Conservation (phyloP, 30 jellyfish, hydroid and myxozoan genomes). For the Aurelia sp. region DNA sequence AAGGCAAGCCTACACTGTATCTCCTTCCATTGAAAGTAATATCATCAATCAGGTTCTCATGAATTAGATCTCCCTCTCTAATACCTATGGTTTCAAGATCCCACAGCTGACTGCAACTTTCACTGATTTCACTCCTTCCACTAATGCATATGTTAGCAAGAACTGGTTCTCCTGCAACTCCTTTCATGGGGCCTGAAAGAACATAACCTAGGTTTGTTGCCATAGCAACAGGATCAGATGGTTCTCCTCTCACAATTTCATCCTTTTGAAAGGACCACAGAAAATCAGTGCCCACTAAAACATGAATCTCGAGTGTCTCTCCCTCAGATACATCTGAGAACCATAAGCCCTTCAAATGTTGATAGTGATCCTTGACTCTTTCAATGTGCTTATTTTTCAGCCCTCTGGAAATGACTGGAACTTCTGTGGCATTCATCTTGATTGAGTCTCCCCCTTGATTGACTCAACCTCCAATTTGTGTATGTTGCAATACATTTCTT, state of each 20-base stretch:
- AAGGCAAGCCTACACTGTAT: constrained; percentile 9
- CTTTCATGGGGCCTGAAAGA: constrained; percentile 48
- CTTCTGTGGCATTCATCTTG: constrained; percentile 30
- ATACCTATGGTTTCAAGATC: constrained; percentile 27
- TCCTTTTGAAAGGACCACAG: constrained; percentile 40
- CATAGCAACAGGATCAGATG: constrained; percentile 29
- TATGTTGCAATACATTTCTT: constrained; percentile 7
- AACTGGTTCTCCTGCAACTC: constrained; percentile 20
- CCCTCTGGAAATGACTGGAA: constrained; percentile 47
- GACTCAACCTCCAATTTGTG: constrained; percentile 25
- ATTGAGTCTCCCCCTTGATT: constrained; percentile 33
- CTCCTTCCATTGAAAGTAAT: background rate
- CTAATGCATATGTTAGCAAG: background rate
- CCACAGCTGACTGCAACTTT: constrained; percentile 23
- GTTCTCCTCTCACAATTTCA: constrained; percentile 33
- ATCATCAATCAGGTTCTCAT: background rate
- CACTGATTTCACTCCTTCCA: constrained; percentile 1
- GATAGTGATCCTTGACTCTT: constrained; percentile 12
- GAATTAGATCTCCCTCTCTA: constrained; percentile 10
- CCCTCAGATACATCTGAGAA: constrained; percentile 34
- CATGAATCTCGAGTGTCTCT: constrained; percentile 27
- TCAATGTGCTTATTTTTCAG: constrained; percentile 16
- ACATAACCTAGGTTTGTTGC: constrained; percentile 42
- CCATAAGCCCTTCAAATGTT: constrained; percentile 11
- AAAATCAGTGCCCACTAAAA: constrained; percentile 31